Conservation (phyloP, 2,888 invertebrate genomes). For the Magallana nippona region DNA sequence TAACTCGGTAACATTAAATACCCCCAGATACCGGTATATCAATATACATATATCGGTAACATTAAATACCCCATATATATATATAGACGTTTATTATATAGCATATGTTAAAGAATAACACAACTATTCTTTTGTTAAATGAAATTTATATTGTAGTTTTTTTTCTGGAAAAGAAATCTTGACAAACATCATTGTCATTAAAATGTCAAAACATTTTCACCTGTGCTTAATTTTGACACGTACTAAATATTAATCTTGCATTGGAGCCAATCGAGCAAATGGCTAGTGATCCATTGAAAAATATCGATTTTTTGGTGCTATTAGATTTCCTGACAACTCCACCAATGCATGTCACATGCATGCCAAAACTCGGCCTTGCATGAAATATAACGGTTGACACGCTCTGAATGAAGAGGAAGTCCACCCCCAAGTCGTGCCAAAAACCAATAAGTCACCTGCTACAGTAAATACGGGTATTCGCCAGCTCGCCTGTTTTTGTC, state of each 20-base stretch:
- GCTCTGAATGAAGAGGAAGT: constrained; percentile 24
- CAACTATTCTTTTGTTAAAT: background rate
- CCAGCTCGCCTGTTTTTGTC: background rate
- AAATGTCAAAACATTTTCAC: constrained; percentile 21
- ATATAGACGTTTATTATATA: too few relatives aligned
- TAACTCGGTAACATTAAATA: too few relatives aligned
- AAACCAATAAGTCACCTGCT: constrained; percentile 22
- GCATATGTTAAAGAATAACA: background rate
- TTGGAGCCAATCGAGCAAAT: background rate
- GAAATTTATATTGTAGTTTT: background rate
- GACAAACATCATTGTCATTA: background rate
- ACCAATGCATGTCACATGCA: constrained; percentile 40
- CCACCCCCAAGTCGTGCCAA: background rate
- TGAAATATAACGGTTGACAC: constrained; percentile 44
- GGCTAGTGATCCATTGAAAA: background rate
- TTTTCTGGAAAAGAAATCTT: background rate
- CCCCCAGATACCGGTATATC: too few relatives aligned
- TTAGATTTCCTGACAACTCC: constrained; percentile 15
- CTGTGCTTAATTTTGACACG: constrained; percentile 23
- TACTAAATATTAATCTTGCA: constrained; percentile 32
- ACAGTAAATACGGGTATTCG: background rate
- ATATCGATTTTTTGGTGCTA: background rate
- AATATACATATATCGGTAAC: too few relatives aligned
- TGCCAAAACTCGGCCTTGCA: constrained; percentile 40
- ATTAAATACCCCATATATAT: too few relatives aligned